Base-by-base conservation (phyloP, 2,113 vertebrate species). In the Monarcha castaneiventris region DNA sequence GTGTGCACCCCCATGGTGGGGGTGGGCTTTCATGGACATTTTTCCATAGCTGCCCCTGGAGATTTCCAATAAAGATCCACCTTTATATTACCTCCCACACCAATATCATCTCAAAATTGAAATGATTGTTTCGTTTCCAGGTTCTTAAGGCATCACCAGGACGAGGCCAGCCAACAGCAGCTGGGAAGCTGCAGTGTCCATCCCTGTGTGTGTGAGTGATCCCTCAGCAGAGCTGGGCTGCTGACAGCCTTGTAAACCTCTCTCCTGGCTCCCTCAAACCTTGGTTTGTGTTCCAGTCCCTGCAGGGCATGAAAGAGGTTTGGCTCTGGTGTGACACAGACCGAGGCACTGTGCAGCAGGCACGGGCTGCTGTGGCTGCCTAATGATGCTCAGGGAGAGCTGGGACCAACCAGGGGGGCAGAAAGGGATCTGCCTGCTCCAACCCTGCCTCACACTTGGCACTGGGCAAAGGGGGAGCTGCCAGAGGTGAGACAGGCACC, bases 161-260 rank as follows among this genome's bases (percentile, higher is more conserved):
- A 13, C 9, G 32, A 64, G 26, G 33, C 9, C 68, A 58, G 29
- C 30, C 29, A 32, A 25, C 0, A 76, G 46, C 46, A 61, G 16
- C 59, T 69, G n/a, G 54, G 32, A 44, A 67, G 49, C 37, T 58
- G 44, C 78, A 63, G 68, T n/a, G 20, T 35, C 74, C 59, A 16
- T 29, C 54, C 69, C 12, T 2, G 14, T 13, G 13, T 5, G n/a
- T 11, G 16, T 0, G 7, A 32, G 54, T 4, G 27, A 25, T 44
- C n/a, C 10, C 66, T 25, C 71, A 39, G 74, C 62, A 66, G 48
- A 30, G 12, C 66, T 71, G 67, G 19, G 16, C 11, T 8, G 37
- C 15, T 33, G 43, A 23, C 74, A 82, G 52, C 11, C 32, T 33
- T 12, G 30, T 2, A 37, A 56, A 74, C 11, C 20, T 75, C 7